phyloP scores from a whole-genome alignment of 2,888 invertebrate genomes.

The Podabrus alpinus region DNA sequence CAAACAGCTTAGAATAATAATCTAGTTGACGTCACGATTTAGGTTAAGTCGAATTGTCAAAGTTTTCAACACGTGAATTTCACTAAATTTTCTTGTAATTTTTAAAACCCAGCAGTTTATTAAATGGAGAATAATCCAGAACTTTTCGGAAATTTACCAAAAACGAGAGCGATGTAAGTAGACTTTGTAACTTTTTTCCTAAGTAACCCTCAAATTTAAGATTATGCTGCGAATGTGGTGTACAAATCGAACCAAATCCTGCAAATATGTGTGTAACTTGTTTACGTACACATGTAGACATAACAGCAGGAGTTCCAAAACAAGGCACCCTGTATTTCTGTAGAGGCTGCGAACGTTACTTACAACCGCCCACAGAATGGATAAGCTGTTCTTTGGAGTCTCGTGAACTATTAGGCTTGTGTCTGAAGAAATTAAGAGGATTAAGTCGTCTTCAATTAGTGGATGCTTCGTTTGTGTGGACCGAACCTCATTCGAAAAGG shows the following conservation, averaged over 20 bases:
- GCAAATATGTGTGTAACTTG: constrained; percentile 98
- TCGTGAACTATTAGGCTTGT: constrained; percentile 84
- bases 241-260: constrained; percentile 90
- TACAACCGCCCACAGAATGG: constrained; percentile 93
- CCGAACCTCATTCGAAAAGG: constrained; percentile 97
- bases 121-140: neutral
- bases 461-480: constrained; percentile 98
- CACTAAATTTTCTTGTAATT: neutral
- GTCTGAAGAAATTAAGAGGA: constrained; percentile 90
- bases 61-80: neutral
- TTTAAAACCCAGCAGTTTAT: neutral
- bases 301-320: constrained; percentile 95
- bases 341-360: constrained; percentile 90
- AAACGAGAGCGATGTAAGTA: neutral
- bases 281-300: constrained; percentile 87
- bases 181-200: neutral
- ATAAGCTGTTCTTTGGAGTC: constrained; percentile 85
- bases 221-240: constrained; percentile 94
- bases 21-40: neutral
- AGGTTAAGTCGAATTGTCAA: neutral
- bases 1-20: neutral
- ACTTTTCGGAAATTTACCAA: neutral
- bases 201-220: constrained; percentile 52
- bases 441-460: constrained; percentile 86
- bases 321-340: constrained; percentile 90